These are phyloP conservation scores for Chiridota heheva DNA, from an alignment of 35 echinoderm and acorn worm genomes.

Conservation along the genomic window DNA sequence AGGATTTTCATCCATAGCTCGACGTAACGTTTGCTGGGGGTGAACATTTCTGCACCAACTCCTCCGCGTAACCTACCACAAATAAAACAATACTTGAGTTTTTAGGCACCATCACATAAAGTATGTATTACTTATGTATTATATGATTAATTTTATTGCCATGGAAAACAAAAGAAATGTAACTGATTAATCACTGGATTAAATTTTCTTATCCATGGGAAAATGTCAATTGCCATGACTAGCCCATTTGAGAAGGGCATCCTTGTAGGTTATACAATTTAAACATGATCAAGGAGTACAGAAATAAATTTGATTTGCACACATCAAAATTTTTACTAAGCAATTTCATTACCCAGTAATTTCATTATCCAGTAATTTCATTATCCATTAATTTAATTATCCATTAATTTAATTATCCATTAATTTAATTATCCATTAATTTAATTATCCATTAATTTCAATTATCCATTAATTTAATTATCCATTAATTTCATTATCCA, in stretches of 20 bases:
- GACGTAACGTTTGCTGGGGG: slow-evolving; percentile 83
- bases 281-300: too few relatives aligned
- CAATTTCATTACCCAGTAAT: too few relatives aligned
- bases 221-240: not conserved
- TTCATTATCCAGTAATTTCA: too few relatives aligned
- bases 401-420: too few relatives aligned
- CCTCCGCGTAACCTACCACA: slow-evolving; percentile 68
- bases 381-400: too few relatives aligned
- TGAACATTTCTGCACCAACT: slow-evolving; percentile 89
- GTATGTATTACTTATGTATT: not conserved
- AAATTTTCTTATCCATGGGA: not conserved
- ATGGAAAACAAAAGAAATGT: not conserved
- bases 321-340: too few relatives aligned
- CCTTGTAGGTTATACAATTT: too few relatives aligned
- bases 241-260: not conserved
- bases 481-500: too few relatives aligned
- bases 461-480: too few relatives aligned
- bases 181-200: not conserved
- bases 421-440: too few relatives aligned
- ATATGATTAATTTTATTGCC: not conserved
- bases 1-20: slow-evolving; percentile 81
- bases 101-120: not conserved
- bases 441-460: too few relatives aligned
- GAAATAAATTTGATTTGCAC: too few relatives aligned
- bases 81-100: not conserved